These are phyloP conservation scores for Temnothorax longispinosus DNA, from an alignment of 1,140 invertebrate species.

Conservation along the genomic window DNA sequence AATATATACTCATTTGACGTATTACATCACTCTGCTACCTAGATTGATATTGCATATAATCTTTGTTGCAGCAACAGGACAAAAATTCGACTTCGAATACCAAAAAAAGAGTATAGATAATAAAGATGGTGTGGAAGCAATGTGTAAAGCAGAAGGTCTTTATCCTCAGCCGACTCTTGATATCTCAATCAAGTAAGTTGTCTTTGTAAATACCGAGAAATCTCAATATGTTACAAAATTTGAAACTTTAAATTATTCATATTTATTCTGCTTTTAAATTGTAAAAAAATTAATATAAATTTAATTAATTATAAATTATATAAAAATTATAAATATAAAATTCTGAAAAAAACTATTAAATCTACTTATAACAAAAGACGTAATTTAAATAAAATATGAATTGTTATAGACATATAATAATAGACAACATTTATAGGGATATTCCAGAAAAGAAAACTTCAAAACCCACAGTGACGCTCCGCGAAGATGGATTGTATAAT, in stretches of 20 bases:
- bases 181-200: constrained; percentile 83
- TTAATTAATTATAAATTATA: no score
- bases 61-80: constrained; percentile 81
- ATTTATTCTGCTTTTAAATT: not conserved
- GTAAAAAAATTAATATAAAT: not conserved
- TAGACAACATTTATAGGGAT: constrained; percentile 71
- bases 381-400: not conserved
- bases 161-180: constrained; percentile 84
- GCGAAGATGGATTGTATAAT: constrained; percentile 84
- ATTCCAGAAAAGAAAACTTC: constrained; percentile 64
- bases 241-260: not conserved
- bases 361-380: not conserved
- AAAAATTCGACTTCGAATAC: constrained; percentile 80
- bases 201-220: not conserved
- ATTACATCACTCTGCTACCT: no score
- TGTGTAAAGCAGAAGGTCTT: constrained; percentile 82
- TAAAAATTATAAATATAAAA: no score
- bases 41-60: not conserved
- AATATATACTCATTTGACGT: no score
- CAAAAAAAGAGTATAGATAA: constrained; percentile 76
- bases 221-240: not conserved
- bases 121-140: constrained; percentile 82
- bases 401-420: not conserved
- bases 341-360: not conserved
- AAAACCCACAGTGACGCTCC: constrained; percentile 75